These are phyloP conservation scores for Thecophora atra DNA, from an alignment of 2,888 invertebrate species.

Conservation along the genomic window DNA sequence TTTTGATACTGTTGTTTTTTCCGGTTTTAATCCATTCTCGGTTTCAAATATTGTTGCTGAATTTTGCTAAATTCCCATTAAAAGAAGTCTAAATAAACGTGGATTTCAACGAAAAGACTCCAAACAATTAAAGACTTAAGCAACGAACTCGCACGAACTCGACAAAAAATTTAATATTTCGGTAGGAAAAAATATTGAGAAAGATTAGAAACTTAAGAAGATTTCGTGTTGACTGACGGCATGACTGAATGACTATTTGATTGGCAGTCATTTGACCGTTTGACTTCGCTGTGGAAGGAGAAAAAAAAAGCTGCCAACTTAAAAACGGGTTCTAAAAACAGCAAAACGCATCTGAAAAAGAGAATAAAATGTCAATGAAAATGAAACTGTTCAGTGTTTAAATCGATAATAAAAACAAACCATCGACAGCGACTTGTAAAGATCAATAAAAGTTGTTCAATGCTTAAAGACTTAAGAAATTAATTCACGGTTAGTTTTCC, in stretches of 20 bases:
- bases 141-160: not conserved
- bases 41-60: not conserved
- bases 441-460: no score
- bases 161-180: not conserved
- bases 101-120: not conserved
- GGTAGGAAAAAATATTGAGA: not conserved
- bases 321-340: not conserved
- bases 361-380: no score
- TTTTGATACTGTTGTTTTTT: not conserved
- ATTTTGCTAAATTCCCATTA: not conserved
- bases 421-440: no score
- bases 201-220: not conserved
- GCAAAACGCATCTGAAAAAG: no score
- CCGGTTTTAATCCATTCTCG: not conserved
- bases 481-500: no score
- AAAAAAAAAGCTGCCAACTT: not conserved
- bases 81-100: not conserved
- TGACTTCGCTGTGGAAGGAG: not conserved
- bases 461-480: no score
- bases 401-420: no score
- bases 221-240: not conserved
- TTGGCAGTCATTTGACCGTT: not conserved
- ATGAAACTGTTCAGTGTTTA: no score
- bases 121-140: conserved; percentile 10
- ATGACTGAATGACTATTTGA: not conserved